phyloP scores from a whole-genome alignment of 2,797 vertebrate species.

The Threskiornis aethiopicus region DNA sequence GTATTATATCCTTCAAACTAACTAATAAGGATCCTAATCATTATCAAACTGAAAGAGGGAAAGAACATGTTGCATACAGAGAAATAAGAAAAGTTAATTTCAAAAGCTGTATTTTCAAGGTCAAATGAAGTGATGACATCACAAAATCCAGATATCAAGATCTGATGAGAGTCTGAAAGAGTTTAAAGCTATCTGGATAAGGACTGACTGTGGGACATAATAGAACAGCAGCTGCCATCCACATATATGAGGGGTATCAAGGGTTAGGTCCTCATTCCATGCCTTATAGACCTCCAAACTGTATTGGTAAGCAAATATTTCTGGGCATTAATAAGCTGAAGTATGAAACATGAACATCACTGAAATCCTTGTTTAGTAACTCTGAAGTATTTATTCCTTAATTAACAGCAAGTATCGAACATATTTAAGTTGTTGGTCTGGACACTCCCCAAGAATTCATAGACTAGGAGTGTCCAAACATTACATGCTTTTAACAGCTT shows the following conservation, averaged over 20 bases:
- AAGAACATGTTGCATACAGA: neutral
- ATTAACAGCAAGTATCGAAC: neutral
- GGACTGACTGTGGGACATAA: neutral
- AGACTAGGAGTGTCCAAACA: neutral
- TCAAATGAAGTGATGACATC: neutral
- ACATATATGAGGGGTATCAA: neutral
- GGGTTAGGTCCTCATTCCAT: neutral
- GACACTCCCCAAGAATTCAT: neutral
- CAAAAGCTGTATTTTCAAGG: neutral
- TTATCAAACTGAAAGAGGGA: neutral
- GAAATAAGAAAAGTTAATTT: neutral
- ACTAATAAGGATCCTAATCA: neutral
- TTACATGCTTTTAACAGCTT: neutral
- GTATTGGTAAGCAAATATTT: neutral
- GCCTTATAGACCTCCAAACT: neutral
- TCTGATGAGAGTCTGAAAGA: neutral
- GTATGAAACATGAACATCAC: neutral
- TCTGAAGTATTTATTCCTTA: neutral
- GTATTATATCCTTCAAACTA: neutral
- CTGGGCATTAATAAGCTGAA: neutral
- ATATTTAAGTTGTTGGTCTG: neutral
- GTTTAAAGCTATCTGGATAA: neutral
- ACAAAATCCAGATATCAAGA: neutral
- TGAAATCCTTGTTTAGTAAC: neutral
- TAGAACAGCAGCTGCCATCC: neutral